phyloP scores from a whole-genome alignment of 2,113 vertebrate species.

The Syrrhaptes paradoxus region DNA sequence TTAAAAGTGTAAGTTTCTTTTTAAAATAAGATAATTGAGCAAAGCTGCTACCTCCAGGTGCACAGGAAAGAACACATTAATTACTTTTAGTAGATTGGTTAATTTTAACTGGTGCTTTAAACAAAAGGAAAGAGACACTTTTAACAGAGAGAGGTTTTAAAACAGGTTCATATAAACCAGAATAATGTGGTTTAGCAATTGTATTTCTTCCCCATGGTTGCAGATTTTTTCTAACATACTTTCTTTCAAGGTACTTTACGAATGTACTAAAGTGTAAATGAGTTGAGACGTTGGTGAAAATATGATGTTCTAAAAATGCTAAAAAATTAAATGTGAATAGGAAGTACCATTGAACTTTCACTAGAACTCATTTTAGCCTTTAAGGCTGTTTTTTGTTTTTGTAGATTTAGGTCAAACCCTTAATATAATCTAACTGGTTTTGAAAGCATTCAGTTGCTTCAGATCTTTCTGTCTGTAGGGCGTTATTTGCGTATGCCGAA shows the following conservation, averaged over 20 bases:
- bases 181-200: background rate
- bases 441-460: constrained; percentile 10
- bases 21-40: background rate
- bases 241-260: background rate
- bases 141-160: background rate
- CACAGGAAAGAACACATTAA: background rate
- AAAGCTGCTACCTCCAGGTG: background rate
- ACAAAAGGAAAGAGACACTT: background rate
- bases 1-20: background rate
- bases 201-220: background rate
- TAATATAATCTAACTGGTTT: background rate
- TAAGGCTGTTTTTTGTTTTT: background rate
- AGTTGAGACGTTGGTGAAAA: background rate
- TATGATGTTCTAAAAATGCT: background rate
- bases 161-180: background rate
- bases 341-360: background rate
- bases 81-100: background rate
- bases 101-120: background rate
- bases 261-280: background rate
- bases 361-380: background rate
- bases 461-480: background rate
- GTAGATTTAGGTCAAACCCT: background rate
- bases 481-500: constrained; percentile 17
- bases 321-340: background rate
- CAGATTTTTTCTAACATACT: background rate